Base-by-base conservation (phyloP, 2,797 vertebrate genomes). In the Borostomias antarcticus region DNA sequence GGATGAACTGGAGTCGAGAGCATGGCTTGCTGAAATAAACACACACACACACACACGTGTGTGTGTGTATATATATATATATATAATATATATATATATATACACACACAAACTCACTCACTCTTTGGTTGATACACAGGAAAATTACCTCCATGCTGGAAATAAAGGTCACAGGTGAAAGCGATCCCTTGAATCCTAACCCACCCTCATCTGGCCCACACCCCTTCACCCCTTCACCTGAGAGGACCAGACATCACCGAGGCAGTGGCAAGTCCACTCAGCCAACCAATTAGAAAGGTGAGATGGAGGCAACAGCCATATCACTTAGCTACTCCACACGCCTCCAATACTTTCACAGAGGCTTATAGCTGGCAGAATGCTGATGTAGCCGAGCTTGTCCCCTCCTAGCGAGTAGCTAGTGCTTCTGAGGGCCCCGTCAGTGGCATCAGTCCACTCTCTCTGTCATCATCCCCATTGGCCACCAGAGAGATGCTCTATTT, bases 1-100 rank as follows among this genome's bases (percentile, higher is more conserved):
- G 21, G 68, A 15, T 68, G 54, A 21, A 21, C 60, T 56, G 23
- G 32, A 45, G 8, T 43, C 23, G 6, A 59, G 37, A 59, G 58
- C 58, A 43, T 59, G 58, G 23, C 58, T 59, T 43, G 25, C 58
- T 40, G 23, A 40, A 59, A 28, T n/a, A 10, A 58, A 45, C 2
- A 43, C 48, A 51, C 1, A 51, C 21, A 26, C 48, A 25, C 48
- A 50, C 21, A 48, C 32, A 5, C 21, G 9, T 1, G 13, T 11
- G 13, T 11, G 13, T 11, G 13, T 11, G 6, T 11, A 37, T 11
- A 37, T 1, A 37, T 1, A 37, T 11, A 37, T 11, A 37, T 11
- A 5, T 11, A 37, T 11, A 37, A 37, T 11, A 37, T 11, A 37
- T 11, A 37, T 11, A 5, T 11, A 37, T 19, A 11, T 5, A 51